Evolutionary conservation across 2,888 invertebrate genomes (phyloP), one percentile per base, ranked within the genome.

Genomic region (Periphyllus acericola): DNA sequence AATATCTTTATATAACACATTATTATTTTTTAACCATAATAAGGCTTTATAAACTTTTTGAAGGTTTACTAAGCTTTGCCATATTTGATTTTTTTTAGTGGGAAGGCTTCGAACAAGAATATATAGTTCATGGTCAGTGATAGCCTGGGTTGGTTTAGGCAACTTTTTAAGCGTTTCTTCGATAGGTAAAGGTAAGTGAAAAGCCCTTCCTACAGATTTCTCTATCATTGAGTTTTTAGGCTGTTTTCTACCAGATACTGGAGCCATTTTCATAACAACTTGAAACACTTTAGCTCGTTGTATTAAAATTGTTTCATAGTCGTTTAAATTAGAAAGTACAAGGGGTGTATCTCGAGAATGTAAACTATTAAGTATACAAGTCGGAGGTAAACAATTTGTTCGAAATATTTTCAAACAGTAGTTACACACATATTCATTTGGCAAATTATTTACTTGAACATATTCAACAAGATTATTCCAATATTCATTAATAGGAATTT

Each of bases 151-250:
- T 19, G 90, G 89, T 83, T 88, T 89, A 52, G 90, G 90, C 3
- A 91, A 85, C 89, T 91, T 91, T 89, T 90, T 90, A 11, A 91
- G 83, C 2, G 91, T 91, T 90, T 90, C 90, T 90, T 91, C 90
- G 6, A 91, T 40, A 3, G 91, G 91, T 17, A 91, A 89, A 19
- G 91, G 91, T 29, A 91, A 89, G 90, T 91, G 91, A 89, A 91
- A 91, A 84, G 90, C 90, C 66, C 90, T 89, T 68, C 90, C 90
- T 55, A 55, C 19, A 19, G 19, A 14, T 19, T 55, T 55, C 17
- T 55, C 55, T 19, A 55, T 55, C 55, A 55, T 19, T 19, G 19
- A 14, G 19, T 55, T 55, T 19, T 55, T 55, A 14, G 55, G 55
- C 19, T 55, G 55, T 55, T 55, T 55, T 19, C 17, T 19, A 8